A percentile compares a stretch with the other conserved stretches of the same genome.
These are phyloP conservation scores for Fundulus diaphanus DNA, from an alignment of 2,797 vertebrate genomes.

Conservation along the genomic window DNA sequence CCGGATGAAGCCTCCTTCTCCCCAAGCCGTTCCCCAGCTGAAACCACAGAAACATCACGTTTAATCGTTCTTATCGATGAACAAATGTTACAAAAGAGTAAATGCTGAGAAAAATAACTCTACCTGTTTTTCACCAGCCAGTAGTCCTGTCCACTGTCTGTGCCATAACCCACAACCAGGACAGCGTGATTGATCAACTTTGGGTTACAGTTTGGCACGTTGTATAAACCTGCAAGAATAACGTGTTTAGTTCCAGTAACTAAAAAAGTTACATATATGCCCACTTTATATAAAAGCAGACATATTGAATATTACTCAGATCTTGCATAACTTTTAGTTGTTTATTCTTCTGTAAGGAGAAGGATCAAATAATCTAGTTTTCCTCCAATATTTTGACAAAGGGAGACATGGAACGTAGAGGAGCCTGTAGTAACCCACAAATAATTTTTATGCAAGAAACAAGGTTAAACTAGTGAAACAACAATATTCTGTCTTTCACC, in stretches of 20 bases:
- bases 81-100: background rate
- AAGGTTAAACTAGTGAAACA: background rate
- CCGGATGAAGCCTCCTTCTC: slow-evolving; percentile 75
- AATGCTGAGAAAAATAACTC: background rate
- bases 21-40: slow-evolving; percentile 78
- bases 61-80: background rate
- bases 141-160: slow-evolving; percentile 71
- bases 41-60: slow-evolving; percentile 29
- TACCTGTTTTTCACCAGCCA: slow-evolving; percentile 83
- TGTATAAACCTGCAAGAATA: slow-evolving; percentile 69
- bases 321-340: background rate
- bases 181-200: slow-evolving; percentile 70
- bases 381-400: background rate
- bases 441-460: background rate
- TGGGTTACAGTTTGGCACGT: slow-evolving; percentile 61
- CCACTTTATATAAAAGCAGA: background rate
- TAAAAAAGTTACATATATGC: background rate
- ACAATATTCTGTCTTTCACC: background rate
- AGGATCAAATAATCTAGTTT: background rate
- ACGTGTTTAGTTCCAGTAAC: background rate
- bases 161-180: slow-evolving; percentile 78
- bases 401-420: background rate
- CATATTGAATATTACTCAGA: background rate
- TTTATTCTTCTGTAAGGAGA: background rate
- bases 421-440: background rate